phyloP scores from a whole-genome alignment of 2,113 vertebrate genomes.

The Pelvicachromis taeniatus region DNA sequence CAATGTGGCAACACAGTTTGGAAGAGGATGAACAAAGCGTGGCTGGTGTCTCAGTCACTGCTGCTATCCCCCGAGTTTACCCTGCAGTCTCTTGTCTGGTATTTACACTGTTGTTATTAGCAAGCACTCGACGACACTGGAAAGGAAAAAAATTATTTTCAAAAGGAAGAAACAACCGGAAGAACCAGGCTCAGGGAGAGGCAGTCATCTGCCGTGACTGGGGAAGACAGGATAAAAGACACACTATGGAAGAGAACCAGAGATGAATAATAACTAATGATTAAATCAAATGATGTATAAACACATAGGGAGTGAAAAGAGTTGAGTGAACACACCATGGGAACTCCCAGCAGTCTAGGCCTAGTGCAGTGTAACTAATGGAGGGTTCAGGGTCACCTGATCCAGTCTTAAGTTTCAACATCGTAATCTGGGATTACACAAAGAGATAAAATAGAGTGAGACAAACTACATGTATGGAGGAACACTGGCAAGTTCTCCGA shows the following conservation, averaged over 20 bases:
- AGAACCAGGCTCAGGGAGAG: not conserved
- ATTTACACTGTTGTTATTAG: not conserved
- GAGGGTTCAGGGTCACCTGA: not conserved
- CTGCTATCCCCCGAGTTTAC: not conserved
- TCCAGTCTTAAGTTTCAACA: not conserved
- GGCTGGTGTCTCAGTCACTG: not conserved
- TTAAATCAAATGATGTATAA: not conserved
- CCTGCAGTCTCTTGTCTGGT: not conserved
- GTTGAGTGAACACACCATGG: not conserved
- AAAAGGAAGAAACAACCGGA: not conserved
- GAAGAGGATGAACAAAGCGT: not conserved
- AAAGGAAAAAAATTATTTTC: not conserved
- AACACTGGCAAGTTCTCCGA: not conserved
- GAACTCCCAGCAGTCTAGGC: fast-evolving
- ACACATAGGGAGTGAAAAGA: not conserved
- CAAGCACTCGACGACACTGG: not conserved
- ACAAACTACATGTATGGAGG: not conserved
- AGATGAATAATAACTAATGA: not conserved
- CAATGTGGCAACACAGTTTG: not conserved
- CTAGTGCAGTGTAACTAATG: not conserved
- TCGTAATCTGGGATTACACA: not conserved
- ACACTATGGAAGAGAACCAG: not conserved
- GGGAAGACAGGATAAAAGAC: not conserved
- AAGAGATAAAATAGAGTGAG: fast-evolving
- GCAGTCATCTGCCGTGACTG: not conserved